These are phyloP conservation scores for Typhlichthys eigenmanni DNA, from an alignment of 2,797 vertebrate genomes.

Conservation along the genomic window DNA sequence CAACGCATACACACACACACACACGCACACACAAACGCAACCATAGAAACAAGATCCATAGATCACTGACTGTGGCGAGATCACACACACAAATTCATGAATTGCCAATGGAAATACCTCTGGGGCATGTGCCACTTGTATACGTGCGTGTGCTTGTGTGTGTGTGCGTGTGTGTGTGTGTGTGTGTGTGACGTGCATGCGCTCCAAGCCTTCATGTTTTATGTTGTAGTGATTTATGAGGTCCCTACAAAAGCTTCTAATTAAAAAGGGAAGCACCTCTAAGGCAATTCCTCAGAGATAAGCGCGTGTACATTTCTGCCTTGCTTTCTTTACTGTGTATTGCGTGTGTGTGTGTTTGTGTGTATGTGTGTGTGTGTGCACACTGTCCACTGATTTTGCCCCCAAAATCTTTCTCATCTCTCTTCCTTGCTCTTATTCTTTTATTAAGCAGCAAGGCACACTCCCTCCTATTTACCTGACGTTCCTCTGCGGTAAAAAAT, in stretches of 20 bases:
- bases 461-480: slow-evolving; percentile 60
- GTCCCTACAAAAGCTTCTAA: slow-evolving; percentile 66
- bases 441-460: slow-evolving; percentile 66
- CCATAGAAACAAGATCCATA: slow-evolving; percentile 31
- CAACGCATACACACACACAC: neutral
- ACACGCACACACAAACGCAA: slow-evolving; percentile 1
- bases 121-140: slow-evolving; percentile 18
- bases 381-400: slow-evolving; percentile 44
- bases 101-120: slow-evolving; percentile 49
- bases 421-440: slow-evolving; percentile 60
- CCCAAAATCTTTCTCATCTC: slow-evolving; percentile 52
- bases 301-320: slow-evolving; percentile 54
- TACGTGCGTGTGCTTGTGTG: neutral
- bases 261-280: slow-evolving; percentile 70
- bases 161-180: neutral
- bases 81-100: slow-evolving; percentile 56
- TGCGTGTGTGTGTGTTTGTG: slow-evolving; percentile 15
- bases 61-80: slow-evolving; percentile 48
- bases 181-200: slow-evolving; percentile 1
- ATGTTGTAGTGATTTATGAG: slow-evolving; percentile 71
- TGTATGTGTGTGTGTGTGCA: slow-evolving; percentile 23
- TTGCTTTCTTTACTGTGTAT: slow-evolving; percentile 24
- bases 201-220: slow-evolving; percentile 55
- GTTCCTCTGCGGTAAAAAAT: slow-evolving; percentile 47
- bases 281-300: slow-evolving; percentile 70